These are phyloP conservation scores for Cylindroiulus punctatus DNA, from an alignment of 2,888 invertebrate species.

Conservation along the genomic window DNA sequence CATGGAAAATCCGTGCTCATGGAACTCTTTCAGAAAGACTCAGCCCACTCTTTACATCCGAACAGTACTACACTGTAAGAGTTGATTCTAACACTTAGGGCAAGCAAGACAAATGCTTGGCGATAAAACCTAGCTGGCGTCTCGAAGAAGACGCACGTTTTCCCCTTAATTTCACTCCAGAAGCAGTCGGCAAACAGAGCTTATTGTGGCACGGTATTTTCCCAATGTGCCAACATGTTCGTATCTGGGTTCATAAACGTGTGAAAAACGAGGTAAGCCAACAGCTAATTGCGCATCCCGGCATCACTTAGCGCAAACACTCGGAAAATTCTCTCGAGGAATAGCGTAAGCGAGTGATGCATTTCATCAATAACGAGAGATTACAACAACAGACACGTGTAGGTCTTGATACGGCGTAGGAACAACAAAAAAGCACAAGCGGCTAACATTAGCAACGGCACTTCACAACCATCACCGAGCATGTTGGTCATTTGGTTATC, in stretches of 20 bases:
- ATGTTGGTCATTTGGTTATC: too few species aligned
- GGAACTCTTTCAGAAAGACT: neutral
- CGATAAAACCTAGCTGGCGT: neutral
- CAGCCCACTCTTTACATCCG: neutral
- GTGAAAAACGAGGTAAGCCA: slow-evolving; percentile 32
- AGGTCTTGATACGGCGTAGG: neutral
- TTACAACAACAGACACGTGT: neutral
- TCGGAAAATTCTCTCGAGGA: slow-evolving; percentile 12
- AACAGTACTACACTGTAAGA: neutral
- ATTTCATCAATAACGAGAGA: slow-evolving; percentile 14
- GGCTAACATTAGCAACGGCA: neutral
- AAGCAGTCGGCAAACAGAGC: neutral
- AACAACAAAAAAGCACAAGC: neutral
- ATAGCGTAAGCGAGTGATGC: neutral
- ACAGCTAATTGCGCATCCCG: slow-evolving; percentile 21
- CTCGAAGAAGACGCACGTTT: neutral
- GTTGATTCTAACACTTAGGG: neutral
- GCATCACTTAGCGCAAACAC: slow-evolving; percentile 19
- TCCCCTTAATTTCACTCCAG: neutral
- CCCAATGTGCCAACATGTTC: slow-evolving; percentile 13
- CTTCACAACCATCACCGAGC: too few species aligned
- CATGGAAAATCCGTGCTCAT: neutral
- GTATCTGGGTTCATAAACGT: neutral
- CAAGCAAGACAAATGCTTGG: neutral
- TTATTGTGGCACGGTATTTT: slow-evolving; percentile 1